phyloP scores from a whole-genome alignment of 2,113 vertebrate species.

The Larimichthys crocea region DNA sequence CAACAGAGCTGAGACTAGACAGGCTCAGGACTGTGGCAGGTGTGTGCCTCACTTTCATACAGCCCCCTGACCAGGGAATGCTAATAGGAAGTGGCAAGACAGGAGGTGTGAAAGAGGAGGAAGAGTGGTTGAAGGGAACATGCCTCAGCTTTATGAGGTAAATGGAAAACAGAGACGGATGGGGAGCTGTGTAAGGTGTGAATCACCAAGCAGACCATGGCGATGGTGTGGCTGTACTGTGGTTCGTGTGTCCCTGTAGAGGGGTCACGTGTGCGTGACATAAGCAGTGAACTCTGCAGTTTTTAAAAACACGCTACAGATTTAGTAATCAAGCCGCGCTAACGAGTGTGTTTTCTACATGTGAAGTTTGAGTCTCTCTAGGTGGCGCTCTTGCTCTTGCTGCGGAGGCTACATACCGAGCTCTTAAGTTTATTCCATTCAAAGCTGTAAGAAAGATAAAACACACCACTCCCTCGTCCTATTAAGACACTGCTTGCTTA shows the following conservation, averaged over 20 bases:
- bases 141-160: constrained; percentile 40
- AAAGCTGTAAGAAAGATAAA: not conserved
- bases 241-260: not conserved
- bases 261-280: not conserved
- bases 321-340: not conserved
- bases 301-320: not conserved
- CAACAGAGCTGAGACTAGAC: constrained; percentile 40
- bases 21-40: constrained; percentile 55
- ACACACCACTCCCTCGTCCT: not conserved
- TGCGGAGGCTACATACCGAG: not conserved
- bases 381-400: constrained; percentile 7
- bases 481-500: not conserved
- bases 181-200: constrained; percentile 22
- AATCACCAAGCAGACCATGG: constrained; percentile 20
- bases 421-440: not conserved
- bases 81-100: constrained; percentile 65
- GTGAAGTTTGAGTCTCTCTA: constrained; percentile 24
- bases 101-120: constrained; percentile 61
- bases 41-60: constrained; percentile 63
- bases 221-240: not conserved
- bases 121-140: constrained; percentile 42
- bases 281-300: not conserved
- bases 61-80: constrained; percentile 47
- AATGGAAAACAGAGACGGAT: constrained; percentile 34
- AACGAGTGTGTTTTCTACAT: not conserved